phyloP scores from a whole-genome alignment of 1,140 invertebrate species.

The Ceratitis capitata region DNA sequence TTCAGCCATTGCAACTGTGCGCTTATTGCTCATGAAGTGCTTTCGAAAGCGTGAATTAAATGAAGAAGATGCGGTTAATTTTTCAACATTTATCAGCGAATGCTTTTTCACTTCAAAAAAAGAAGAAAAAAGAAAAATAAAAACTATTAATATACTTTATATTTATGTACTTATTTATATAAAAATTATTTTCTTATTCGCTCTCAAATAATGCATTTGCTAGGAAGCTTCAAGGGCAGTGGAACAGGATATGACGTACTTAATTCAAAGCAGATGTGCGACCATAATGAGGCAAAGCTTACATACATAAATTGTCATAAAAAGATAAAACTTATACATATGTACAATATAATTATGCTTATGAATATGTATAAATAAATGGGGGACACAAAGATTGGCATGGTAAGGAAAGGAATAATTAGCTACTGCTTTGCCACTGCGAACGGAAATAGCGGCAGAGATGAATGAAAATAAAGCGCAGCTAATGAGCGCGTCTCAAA shows the following conservation, averaged over 20 bases:
- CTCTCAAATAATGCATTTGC: not conserved
- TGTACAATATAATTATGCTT: not conserved
- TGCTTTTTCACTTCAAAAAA: not conserved
- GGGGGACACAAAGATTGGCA: not conserved
- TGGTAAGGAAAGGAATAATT: not conserved
- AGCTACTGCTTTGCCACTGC: not conserved
- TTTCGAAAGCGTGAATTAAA: not conserved
- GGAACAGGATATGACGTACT: slow-evolving; percentile 62
- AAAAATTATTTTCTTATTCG: not conserved
- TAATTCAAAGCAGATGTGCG: slow-evolving; percentile 60
- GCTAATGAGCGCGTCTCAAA: not conserved
- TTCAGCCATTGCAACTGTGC: not conserved
- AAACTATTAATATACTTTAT: not conserved
- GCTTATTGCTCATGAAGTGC: not conserved
- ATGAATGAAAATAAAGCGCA: not conserved
- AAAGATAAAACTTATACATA: not conserved
- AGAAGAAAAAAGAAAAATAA: too few species aligned
- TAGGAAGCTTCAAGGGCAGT: slow-evolving; percentile 27
- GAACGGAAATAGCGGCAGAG: not conserved
- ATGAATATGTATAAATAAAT: not conserved
- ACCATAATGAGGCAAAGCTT: not conserved
- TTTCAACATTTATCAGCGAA: not conserved
- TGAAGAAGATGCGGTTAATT: not conserved
- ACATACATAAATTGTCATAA: not conserved
- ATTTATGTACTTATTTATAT: not conserved